A percentile compares a stretch with the other conserved stretches of the same genome.
Conservation (phyloP, 2,888 invertebrate species). For the Nezara viridula region DNA sequence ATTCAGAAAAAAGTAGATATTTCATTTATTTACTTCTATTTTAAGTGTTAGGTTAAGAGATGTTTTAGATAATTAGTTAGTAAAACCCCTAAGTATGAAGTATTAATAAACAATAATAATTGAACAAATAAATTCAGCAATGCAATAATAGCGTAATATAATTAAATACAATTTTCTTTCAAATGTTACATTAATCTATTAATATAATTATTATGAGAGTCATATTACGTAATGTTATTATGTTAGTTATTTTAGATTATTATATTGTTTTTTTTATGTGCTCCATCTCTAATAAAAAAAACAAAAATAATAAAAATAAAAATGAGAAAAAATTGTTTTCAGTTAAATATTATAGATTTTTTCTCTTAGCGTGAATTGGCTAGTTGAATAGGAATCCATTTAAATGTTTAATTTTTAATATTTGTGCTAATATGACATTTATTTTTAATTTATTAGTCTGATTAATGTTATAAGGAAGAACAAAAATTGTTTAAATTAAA, state of each 20-base stretch:
- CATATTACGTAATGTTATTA: not conserved
- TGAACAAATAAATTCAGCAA: no score
- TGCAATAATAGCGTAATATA: no score
- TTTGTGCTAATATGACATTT: not conserved
- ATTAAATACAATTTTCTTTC: not conserved
- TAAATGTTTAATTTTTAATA: not conserved
- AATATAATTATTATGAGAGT: not conserved
- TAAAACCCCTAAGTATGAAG: no score
- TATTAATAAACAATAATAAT: no score
- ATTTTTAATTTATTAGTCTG: slow-evolving; percentile 2
- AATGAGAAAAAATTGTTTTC: not conserved
- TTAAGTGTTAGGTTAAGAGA: not conserved
- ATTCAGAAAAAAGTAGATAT: not conserved
- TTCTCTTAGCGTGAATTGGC: not conserved
- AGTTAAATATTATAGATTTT: not conserved
- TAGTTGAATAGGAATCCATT: not conserved
- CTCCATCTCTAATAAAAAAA: not conserved
- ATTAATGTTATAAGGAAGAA: slow-evolving; percentile 4
- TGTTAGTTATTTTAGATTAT: not conserved
- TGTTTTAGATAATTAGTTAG: no score
- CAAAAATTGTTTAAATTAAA: not conserved
- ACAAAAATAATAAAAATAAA: not conserved
- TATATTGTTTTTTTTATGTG: not conserved
- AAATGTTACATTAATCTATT: not conserved
- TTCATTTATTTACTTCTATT: no score